Conservation (phyloP, 2,113 vertebrate species). For the Struthio camelus region DNA sequence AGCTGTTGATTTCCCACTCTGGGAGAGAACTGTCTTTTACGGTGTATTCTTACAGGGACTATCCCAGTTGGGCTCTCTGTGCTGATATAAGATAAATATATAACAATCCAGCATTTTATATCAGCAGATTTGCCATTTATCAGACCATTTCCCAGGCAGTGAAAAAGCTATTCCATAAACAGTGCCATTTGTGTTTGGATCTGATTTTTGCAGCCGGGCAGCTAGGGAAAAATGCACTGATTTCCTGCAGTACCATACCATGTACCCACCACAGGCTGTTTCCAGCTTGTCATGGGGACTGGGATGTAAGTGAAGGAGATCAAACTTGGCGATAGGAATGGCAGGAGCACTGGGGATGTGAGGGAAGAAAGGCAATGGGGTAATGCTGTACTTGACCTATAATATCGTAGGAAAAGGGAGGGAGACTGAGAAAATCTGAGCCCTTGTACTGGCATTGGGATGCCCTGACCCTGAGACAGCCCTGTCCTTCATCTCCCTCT, state of each 20-base stretch:
- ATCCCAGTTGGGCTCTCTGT: accelerated
- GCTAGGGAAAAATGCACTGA: not conserved
- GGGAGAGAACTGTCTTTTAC: not conserved
- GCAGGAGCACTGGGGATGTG: no score
- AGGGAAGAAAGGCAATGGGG: not conserved
- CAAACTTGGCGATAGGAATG: not conserved
- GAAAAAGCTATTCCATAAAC: not conserved
- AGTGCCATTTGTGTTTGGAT: not conserved
- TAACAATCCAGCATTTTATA: not conserved
- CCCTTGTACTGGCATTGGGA: not conserved
- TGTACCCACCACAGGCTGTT: not conserved
- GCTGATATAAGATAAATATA: not conserved
- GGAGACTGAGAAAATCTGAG: not conserved
- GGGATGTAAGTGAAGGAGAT: not conserved
- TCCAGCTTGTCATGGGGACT: not conserved
- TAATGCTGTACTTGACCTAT: accelerated
- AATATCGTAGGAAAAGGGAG: not conserved
- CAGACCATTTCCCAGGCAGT: not conserved
- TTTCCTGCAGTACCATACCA: accelerated
- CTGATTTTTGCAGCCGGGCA: not conserved
- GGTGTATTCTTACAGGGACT: not conserved
- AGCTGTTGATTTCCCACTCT: not conserved
- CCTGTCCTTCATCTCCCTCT: not conserved
- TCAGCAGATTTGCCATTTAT: not conserved
- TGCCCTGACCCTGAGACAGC: not conserved